Conservation (phyloP, 2,888 invertebrate genomes). For the Sarcophaga caerulescens region DNA sequence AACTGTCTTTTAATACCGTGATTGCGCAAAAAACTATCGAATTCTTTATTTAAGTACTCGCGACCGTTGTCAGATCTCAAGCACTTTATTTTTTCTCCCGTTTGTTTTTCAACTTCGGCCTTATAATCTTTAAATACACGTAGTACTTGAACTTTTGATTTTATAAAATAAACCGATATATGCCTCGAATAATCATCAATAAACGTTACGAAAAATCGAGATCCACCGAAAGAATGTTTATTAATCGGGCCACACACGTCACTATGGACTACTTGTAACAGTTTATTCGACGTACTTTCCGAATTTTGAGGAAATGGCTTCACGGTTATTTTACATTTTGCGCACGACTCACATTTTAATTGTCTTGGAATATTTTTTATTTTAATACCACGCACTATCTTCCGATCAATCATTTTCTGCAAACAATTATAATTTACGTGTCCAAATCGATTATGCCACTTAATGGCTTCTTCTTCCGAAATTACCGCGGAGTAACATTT, state of each 20-base stretch:
- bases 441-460: conserved; percentile 41
- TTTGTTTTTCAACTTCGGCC: conserved; percentile 14
- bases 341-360: conserved; percentile 31
- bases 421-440: conserved; percentile 51
- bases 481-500: not conserved
- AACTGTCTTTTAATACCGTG: conserved; percentile 59
- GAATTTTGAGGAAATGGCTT: conserved; percentile 11
- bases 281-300: conserved; percentile 1
- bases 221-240: conserved; percentile 28
- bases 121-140: too few species aligned
- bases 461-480: not conserved
- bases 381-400: conserved; percentile 37
- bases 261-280: conserved; percentile 40
- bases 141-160: conserved; percentile 44
- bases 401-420: not conserved
- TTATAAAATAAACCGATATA: conserved; percentile 43
- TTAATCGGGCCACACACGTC: conserved; percentile 28
- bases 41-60: conserved; percentile 49
- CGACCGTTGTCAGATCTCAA: conserved; percentile 51
- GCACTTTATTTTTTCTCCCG: conserved; percentile 45
- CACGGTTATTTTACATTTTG: conserved; percentile 38
- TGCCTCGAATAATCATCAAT: conserved; percentile 35
- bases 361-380: not conserved
- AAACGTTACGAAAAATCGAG: conserved; percentile 48
- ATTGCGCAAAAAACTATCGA: conserved; percentile 50